Evolutionary conservation across 2,797 vertebrate genomes (phyloP).

Genomic region (Peromyscus eremicus): DNA sequence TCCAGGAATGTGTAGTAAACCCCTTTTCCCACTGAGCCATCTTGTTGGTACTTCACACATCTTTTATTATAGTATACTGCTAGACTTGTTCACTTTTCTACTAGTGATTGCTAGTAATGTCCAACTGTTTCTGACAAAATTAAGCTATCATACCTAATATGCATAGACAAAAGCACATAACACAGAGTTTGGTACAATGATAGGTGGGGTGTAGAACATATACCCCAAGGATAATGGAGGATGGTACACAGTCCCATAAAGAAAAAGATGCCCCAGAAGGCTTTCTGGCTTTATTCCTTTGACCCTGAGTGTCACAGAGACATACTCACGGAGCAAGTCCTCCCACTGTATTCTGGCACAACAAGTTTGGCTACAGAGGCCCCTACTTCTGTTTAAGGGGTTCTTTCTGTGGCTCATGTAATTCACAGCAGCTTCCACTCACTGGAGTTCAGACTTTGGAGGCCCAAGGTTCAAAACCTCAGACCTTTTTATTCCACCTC

Average conservation of each 20-base stretch:
- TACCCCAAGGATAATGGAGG: neutral
- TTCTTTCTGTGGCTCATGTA: neutral
- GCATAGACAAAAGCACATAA: neutral
- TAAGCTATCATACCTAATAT: neutral
- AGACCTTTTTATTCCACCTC: accelerated
- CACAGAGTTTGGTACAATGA: too few relatives aligned
- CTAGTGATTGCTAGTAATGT: neutral
- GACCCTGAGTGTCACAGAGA: neutral
- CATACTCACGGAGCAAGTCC: neutral
- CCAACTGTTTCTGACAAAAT: neutral
- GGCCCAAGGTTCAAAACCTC: neutral
- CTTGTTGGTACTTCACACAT: neutral
- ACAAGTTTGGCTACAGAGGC: neutral
- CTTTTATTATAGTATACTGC: neutral
- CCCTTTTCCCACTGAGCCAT: neutral
- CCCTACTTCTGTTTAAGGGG: neutral
- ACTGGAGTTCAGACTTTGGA: neutral
- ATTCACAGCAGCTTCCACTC: neutral
- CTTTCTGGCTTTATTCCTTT: conserved; percentile 17
- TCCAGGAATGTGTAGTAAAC: neutral
- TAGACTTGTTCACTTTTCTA: neutral
- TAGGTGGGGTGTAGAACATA: neutral
- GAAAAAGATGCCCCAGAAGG: conserved; percentile 4
- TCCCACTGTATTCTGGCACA: neutral
- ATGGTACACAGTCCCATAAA: neutral